Percentiles rank a stretch among this genome's conserved stretches.
Evolutionary conservation across 2,113 vertebrate species (phyloP).

Genomic region (Ailurus styani): DNA sequence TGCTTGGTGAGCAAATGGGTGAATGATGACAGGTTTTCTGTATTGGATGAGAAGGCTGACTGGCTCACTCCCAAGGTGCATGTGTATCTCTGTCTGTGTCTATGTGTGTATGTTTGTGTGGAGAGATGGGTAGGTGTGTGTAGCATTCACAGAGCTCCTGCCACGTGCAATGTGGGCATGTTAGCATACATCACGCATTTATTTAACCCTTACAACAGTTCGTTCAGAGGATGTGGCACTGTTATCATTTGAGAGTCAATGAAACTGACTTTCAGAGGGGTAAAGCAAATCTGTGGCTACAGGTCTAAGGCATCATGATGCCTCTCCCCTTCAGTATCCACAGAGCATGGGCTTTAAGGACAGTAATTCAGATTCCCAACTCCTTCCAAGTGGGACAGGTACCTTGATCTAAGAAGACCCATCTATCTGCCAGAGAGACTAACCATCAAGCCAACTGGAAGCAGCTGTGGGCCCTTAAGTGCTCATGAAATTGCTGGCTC

Average conservation of each 20-base stretch:
- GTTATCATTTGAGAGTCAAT: not conserved
- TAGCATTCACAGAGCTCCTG: not conserved
- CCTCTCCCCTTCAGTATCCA: not conserved
- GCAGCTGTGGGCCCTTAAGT: not conserved
- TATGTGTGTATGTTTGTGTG: not conserved
- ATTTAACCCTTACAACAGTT: not conserved
- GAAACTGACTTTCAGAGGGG: not conserved
- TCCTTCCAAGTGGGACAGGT: not conserved
- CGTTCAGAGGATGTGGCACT: not conserved
- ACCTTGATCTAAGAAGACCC: not conserved
- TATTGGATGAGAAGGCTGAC: not conserved
- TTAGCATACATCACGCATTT: not conserved
- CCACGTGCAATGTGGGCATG: fast-evolving
- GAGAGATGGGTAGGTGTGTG: not conserved
- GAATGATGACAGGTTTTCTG: not conserved
- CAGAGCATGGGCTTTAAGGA: not conserved
- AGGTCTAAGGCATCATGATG: not conserved
- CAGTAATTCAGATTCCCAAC: not conserved
- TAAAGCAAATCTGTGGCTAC: not conserved
- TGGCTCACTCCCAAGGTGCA: not conserved
- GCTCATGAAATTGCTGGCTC: not conserved
- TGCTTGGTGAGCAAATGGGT: not conserved
- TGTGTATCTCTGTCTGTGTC: not conserved
- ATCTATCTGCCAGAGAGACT: not conserved
- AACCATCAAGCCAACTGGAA: not conserved